phyloP scores from a whole-genome alignment of 2,113 vertebrate genomes.

The Nesoenas mayeri region DNA sequence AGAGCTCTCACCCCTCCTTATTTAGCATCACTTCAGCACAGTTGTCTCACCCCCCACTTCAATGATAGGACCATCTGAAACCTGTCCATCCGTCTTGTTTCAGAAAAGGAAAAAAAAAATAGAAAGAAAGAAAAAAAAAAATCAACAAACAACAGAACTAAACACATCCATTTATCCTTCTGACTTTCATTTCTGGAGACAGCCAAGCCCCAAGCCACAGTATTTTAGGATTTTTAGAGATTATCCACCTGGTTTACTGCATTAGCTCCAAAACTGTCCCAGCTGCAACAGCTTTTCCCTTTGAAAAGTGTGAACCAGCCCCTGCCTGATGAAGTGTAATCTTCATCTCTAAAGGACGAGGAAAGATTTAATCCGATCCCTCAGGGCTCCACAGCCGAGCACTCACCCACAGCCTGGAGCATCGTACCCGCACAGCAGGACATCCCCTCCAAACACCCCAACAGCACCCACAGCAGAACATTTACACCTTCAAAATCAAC shows the following conservation, averaged over 20 bases:
- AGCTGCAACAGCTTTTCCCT: background rate
- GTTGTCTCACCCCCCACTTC: background rate
- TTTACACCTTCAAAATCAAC: accelerated
- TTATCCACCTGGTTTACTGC: background rate
- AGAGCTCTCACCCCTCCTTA: background rate
- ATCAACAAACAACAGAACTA: background rate
- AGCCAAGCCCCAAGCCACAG: background rate
- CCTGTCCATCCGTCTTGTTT: background rate
- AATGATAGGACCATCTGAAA: background rate
- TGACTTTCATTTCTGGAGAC: background rate
- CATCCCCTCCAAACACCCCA: background rate
- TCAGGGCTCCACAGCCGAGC: background rate
- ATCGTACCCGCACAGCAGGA: accelerated
- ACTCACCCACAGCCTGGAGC: background rate
- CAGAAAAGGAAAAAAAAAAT: background rate
- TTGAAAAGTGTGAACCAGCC: background rate
- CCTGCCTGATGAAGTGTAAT: accelerated
- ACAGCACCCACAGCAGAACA: background rate
- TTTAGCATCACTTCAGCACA: background rate
- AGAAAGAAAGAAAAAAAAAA: accelerated
- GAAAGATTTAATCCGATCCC: accelerated
- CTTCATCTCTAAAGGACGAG: background rate
- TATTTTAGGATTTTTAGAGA: accelerated
- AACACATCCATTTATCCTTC: background rate
- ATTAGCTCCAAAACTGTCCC: background rate